These are phyloP conservation scores for Drosophila seguyi DNA, from an alignment of 1,140 invertebrate species.

Conservation along the genomic window DNA sequence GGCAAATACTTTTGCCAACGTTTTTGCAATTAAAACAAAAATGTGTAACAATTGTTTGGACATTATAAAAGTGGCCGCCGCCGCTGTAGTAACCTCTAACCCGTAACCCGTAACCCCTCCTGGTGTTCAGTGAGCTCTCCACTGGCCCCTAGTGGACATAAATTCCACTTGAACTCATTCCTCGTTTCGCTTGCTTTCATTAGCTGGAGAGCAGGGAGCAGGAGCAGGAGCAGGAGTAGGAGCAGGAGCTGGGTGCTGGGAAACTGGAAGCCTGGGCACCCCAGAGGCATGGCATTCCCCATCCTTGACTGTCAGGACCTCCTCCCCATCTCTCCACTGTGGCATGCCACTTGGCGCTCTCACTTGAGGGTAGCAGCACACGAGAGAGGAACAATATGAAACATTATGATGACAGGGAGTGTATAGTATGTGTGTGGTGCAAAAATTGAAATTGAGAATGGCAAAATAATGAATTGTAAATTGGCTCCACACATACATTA, in stretches of 20 bases:
- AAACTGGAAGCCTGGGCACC: neutral
- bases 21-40: conserved; percentile 42
- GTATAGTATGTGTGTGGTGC: neutral
- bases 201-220: conserved; percentile 19
- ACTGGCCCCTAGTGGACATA: conserved; percentile 41
- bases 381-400: conserved; percentile 60
- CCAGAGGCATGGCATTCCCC: conserved; percentile 3
- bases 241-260: neutral
- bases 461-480: conserved; percentile 76
- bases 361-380: conserved; percentile 46
- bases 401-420: conserved; percentile 67
- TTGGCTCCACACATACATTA: conserved; percentile 54
- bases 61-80: conserved; percentile 16
- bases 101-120: neutral
- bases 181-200: conserved; percentile 39
- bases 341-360: conserved; percentile 17
- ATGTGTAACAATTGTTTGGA: conserved; percentile 32
- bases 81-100: neutral
- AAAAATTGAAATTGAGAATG: conserved; percentile 75
- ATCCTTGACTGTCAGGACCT: neutral
- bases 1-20: conserved; percentile 30
- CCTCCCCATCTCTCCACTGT: neutral
- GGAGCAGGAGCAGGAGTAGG: too few species aligned
- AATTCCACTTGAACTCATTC: conserved; percentile 49
- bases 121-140: neutral